phyloP scores from a whole-genome alignment of 2,113 vertebrate genomes.

The Hemibagrus wyckioides region DNA sequence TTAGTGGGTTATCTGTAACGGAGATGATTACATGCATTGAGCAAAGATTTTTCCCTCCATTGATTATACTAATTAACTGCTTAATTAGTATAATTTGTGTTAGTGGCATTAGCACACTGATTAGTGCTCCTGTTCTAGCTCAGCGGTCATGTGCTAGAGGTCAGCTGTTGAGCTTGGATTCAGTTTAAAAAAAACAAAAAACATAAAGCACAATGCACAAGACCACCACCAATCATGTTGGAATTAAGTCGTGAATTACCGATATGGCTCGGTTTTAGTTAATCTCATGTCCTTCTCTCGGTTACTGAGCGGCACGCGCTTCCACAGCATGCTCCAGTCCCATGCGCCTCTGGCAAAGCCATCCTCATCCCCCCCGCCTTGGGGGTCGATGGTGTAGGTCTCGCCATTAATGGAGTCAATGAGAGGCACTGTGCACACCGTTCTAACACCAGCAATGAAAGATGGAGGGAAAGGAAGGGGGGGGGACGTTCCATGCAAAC shows the following conservation, averaged over 20 bases:
- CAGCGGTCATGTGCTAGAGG: not conserved
- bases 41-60: not conserved
- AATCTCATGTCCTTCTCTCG: constrained; percentile 89
- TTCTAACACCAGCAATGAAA: constrained; percentile 73
- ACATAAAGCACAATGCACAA: constrained; percentile 7
- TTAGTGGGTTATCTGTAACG: not conserved
- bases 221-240: constrained; percentile 31
- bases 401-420: constrained; percentile 97
- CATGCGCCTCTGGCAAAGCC: constrained; percentile 98
- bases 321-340: constrained; percentile 99
- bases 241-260: constrained; percentile 74
- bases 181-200: not conserved
- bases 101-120: not conserved
- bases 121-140: not conserved
- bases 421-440: constrained; percentile 93
- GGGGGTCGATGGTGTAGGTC: constrained; percentile 82
- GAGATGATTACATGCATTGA: constrained; percentile 10
- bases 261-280: constrained; percentile 96
- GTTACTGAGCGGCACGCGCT: constrained; percentile 90
- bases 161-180: not conserved
- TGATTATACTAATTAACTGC: not conserved
- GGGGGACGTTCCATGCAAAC: constrained; percentile 53
- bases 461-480: constrained; percentile 44
- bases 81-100: not conserved
- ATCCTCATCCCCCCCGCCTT: constrained; percentile 95